Conservation (phyloP, 2,113 vertebrate genomes). For the Notiomystis cincta region DNA sequence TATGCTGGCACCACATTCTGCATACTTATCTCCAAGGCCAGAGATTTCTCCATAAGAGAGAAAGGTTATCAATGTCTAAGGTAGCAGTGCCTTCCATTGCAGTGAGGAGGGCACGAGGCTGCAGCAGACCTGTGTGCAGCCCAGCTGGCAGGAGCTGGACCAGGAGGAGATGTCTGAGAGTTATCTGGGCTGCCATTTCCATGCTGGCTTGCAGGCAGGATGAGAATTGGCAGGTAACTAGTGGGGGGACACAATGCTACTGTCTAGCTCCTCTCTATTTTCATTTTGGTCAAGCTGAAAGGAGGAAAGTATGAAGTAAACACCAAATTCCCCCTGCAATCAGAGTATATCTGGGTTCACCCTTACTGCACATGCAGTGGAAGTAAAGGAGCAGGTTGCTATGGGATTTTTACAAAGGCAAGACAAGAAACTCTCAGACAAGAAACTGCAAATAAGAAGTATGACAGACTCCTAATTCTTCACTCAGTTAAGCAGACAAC, state of each 20-base stretch:
- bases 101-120: background rate
- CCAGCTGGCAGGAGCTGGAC: background rate
- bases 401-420: background rate
- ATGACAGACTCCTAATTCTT: background rate
- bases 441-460: background rate
- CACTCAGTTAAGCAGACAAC: background rate
- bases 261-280: background rate
- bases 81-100: background rate
- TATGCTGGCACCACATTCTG: background rate
- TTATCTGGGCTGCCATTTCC: background rate
- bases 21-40: background rate
- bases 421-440: background rate
- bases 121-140: background rate
- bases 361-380: rapidly evolving
- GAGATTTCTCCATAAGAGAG: background rate
- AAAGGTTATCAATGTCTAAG: background rate
- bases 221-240: background rate
- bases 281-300: background rate
- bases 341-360: background rate
- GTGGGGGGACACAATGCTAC: background rate
- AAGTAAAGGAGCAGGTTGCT: background rate
- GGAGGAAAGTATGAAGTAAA: background rate
- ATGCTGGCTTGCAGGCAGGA: background rate
- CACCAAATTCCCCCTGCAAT: background rate
- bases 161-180: background rate